These are phyloP conservation scores for Apocrypta bakeri DNA, from an alignment of 1,140 invertebrate genomes.

Conservation along the genomic window DNA sequence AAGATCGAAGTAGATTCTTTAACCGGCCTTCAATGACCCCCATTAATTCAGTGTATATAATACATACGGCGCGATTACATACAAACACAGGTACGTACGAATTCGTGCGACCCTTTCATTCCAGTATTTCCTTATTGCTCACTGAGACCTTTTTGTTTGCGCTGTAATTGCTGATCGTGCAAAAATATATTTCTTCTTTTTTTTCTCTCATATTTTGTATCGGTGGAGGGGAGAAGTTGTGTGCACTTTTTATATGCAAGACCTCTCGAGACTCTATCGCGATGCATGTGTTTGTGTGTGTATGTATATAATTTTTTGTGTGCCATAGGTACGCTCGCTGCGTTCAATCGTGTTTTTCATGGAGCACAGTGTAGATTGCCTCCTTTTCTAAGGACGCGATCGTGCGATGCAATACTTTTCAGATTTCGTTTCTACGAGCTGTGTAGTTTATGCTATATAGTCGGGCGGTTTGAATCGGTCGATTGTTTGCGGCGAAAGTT, in stretches of 20 bases:
- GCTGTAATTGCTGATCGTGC: conserved; percentile 14
- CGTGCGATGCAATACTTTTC: conserved; percentile 26
- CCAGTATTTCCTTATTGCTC: conserved; percentile 16
- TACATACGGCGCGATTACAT: not conserved
- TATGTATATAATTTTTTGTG: no score
- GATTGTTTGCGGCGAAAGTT: not conserved
- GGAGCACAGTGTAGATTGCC: not conserved
- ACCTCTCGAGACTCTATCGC: not conserved
- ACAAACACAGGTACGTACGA: conserved; percentile 47
- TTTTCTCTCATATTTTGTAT: not conserved
- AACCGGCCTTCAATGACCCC: conserved; percentile 33
- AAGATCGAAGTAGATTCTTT: conserved; percentile 38
- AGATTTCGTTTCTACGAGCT: not conserved
- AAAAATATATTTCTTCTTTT: not conserved
- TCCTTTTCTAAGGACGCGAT: conserved; percentile 21
- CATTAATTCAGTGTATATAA: conserved; percentile 43
- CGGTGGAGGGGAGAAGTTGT: not conserved
- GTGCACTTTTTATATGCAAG: not conserved
- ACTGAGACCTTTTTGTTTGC: not conserved
- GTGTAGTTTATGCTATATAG: not conserved
- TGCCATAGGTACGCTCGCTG: not conserved
- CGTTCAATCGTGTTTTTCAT: not conserved
- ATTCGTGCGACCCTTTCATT: conserved; percentile 26
- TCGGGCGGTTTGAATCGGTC: not conserved
- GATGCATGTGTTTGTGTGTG: not conserved